Conservation (phyloP, 2,888 invertebrate species). For the Deilephila elpenor region DNA sequence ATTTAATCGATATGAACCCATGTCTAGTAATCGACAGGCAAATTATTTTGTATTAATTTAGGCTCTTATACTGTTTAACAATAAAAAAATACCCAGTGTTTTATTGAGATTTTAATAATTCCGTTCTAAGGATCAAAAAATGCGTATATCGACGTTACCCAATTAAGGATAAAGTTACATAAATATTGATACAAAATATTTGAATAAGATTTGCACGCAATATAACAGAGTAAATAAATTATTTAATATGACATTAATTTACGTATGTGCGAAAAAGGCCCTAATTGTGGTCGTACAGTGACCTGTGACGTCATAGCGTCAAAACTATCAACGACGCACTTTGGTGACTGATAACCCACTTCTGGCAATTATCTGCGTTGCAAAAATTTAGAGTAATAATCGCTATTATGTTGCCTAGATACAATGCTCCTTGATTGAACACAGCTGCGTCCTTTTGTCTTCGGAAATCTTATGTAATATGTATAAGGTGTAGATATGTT, state of each 20-base stretch:
- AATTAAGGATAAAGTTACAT: neutral
- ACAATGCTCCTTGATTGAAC: slow-evolving; percentile 17
- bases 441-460: slow-evolving; percentile 27
- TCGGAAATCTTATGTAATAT: neutral
- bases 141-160: neutral
- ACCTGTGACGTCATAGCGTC: slow-evolving; percentile 64
- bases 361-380: slow-evolving; percentile 62
- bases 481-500: neutral
- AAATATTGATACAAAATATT: neutral
- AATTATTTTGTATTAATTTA: too few relatives aligned
- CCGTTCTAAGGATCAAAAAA: neutral
- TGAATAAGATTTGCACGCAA: neutral
- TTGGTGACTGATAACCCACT: slow-evolving; percentile 74
- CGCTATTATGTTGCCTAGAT: slow-evolving; percentile 26
- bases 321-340: slow-evolving; percentile 66
- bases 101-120: neutral
- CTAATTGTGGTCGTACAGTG: slow-evolving; percentile 41
- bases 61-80: too few relatives aligned
- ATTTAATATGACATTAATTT: slow-evolving; percentile 9
- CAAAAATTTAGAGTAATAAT: slow-evolving; percentile 54
- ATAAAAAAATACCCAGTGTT: neutral
- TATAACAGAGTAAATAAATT: slow-evolving; percentile 33
- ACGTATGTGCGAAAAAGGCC: slow-evolving; percentile 40
- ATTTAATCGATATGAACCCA: too few relatives aligned
- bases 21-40: too few relatives aligned